These are phyloP conservation scores for Arizona elegans DNA, from an alignment of 2,113 vertebrate species.

Conservation along the genomic window DNA sequence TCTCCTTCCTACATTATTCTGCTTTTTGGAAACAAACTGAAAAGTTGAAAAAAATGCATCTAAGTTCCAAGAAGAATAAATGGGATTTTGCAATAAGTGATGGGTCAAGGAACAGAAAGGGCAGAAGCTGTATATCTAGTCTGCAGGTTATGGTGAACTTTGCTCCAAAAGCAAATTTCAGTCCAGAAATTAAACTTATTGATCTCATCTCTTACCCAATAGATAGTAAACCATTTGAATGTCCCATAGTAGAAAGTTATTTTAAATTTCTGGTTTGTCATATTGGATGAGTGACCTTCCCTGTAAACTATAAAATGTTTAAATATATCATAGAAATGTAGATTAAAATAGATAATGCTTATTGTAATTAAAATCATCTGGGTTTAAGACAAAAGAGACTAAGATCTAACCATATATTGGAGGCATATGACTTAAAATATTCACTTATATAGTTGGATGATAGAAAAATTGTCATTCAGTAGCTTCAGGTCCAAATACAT, in stretches of 20 bases:
- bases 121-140: background rate
- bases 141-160: background rate
- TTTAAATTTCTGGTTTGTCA: background rate
- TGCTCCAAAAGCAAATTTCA: background rate
- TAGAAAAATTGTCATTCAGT: background rate
- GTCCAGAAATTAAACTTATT: background rate
- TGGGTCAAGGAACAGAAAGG: background rate
- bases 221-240: background rate
- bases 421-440: background rate
- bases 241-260: background rate
- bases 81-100: background rate
- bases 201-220: background rate
- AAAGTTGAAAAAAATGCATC: background rate
- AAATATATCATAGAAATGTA: background rate
- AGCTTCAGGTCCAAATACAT: background rate
- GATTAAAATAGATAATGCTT: background rate
- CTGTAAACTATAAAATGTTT: background rate
- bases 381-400: background rate
- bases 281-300: background rate
- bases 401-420: background rate
- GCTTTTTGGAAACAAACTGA: background rate
- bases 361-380: background rate
- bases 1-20: background rate
- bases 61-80: background rate
- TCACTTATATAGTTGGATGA: background rate